These are phyloP conservation scores for Scaptomyza hsui DNA, from an alignment of 1,140 invertebrate genomes.

Conservation along the genomic window DNA sequence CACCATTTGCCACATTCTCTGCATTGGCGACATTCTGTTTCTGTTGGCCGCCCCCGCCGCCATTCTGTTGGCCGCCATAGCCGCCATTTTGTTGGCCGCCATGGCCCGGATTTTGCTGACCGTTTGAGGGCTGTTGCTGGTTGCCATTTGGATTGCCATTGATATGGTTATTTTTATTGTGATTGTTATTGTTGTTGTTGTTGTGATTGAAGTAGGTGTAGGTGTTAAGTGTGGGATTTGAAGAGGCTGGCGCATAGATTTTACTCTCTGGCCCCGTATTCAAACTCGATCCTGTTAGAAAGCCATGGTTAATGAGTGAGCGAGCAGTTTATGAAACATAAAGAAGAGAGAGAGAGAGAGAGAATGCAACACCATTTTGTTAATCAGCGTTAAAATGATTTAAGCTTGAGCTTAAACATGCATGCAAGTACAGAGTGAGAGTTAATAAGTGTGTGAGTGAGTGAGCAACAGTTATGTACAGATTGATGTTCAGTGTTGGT, in stretches of 20 bases:
- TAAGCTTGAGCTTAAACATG: neutral
- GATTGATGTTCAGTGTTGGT: conserved; percentile 11
- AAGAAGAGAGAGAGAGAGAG: conserved; percentile 37
- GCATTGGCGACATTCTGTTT: conserved; percentile 10
- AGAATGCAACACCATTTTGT: conserved; percentile 8
- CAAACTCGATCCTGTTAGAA: conserved; percentile 76
- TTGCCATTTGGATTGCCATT: conserved; percentile 10
- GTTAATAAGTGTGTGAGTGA: conserved; percentile 25
- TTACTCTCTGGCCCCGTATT: conserved; percentile 82
- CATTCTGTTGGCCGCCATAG: conserved; percentile 5
- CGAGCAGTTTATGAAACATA: conserved; percentile 6
- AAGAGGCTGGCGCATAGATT: conserved; percentile 78
- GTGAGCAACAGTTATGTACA: conserved; percentile 20
- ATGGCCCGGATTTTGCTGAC: conserved; percentile 32
- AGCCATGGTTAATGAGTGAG: conserved; percentile 6
- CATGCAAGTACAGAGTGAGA: neutral
- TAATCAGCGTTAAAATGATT: conserved; percentile 8
- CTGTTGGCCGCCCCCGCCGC: neutral
- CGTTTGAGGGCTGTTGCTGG: conserved; percentile 4
- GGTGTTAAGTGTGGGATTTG: conserved; percentile 81
- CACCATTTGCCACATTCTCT: conserved; percentile 37
- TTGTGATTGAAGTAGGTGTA: conserved; percentile 68
- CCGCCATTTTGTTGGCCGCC: conserved; percentile 6
- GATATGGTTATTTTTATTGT: conserved; percentile 35
- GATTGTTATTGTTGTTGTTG: conserved; percentile 9